These are phyloP conservation scores for Drosophila pachea DNA, from an alignment of 1,140 invertebrate genomes.

Conservation along the genomic window DNA sequence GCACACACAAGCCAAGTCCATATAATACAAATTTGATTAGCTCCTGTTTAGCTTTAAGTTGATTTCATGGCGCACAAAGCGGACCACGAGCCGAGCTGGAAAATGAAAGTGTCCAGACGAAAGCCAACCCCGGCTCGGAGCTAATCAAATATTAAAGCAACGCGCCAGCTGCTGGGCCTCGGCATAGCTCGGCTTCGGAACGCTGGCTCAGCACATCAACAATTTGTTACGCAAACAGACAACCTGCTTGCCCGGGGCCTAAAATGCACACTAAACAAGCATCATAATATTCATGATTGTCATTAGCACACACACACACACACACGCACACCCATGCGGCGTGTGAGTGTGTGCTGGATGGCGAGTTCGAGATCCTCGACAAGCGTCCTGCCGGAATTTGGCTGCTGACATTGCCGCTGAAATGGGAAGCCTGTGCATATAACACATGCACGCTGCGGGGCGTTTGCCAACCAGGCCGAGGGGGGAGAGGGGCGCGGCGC, in stretches of 20 bases:
- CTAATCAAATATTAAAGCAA: conserved; percentile 71
- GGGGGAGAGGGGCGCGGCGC: background rate
- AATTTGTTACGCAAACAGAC: conserved; percentile 57
- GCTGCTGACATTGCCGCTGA: conserved; percentile 43
- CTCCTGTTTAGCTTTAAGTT: conserved; percentile 76
- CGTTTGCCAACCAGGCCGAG: background rate
- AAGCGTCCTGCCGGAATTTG: conserved; percentile 33
- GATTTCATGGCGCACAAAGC: conserved; percentile 42
- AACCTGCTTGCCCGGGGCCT: conserved; percentile 49
- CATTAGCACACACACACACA: conserved; percentile 44
- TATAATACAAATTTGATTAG: conserved; percentile 76
- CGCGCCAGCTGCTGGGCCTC: conserved; percentile 8
- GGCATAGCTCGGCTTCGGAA: conserved; percentile 13
- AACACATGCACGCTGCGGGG: conserved; percentile 38
- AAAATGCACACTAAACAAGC: conserved; percentile 47
- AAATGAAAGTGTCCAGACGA: conserved; percentile 8
- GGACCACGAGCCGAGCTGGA: background rate
- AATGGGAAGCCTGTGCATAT: conserved; percentile 53
- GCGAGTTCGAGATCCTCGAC: conserved; percentile 31
- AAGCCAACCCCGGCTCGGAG: conserved; percentile 12
- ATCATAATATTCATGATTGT: conserved; percentile 71
- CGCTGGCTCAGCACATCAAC: conserved; percentile 50
- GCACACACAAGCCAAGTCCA: conserved; percentile 21
- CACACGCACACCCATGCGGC: background rate
- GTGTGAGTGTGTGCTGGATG: conserved; percentile 9